A percentile compares a stretch with the other conserved stretches of the same genome.
Evolutionary conservation across 2,888 invertebrate species (phyloP).

Genomic region (Branchellion lobata): DNA sequence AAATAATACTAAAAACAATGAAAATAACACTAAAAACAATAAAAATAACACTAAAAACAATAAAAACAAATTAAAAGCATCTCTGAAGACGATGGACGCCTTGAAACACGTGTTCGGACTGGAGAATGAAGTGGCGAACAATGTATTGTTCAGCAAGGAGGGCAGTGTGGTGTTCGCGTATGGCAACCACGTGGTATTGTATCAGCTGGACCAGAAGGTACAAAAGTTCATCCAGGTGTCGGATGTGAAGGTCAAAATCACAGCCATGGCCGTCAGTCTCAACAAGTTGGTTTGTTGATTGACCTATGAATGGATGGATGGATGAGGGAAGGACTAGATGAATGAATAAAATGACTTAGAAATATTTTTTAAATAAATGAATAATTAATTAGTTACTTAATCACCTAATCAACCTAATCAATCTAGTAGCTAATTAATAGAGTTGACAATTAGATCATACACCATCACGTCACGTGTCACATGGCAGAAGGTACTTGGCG

Average conservation of each 20-base stretch:
- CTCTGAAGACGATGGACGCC: conserved; percentile 54
- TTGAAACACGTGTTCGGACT: conserved; percentile 62
- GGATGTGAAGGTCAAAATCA: conserved; percentile 63
- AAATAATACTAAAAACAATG: too few species aligned
- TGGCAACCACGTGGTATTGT: conserved; percentile 63
- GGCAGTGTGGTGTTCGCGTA: conserved; percentile 63
- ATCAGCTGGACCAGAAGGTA: conserved; percentile 63
- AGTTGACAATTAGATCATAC: too few species aligned
- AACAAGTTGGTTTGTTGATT: conserved; percentile 58
- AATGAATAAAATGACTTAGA: not conserved
- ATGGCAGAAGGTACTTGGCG: conserved; percentile 62
- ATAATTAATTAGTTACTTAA: too few species aligned
- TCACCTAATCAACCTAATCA: too few species aligned
- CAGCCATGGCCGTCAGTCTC: conserved; percentile 62
- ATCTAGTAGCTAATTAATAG: too few species aligned
- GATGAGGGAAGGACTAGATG: too few species aligned
- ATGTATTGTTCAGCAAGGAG: conserved; percentile 62
- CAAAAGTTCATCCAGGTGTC: conserved; percentile 63
- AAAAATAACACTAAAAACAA: too few species aligned
- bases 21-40: too few species aligned
- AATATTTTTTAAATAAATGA: not conserved
- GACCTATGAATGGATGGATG: too few species aligned
- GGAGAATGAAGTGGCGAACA: conserved; percentile 59
- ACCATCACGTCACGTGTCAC: too few species aligned
- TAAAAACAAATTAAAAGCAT: too few species aligned